Evolutionary conservation across 1,140 invertebrate species (phyloP), one percentile per base, ranked within the genome.

Genomic region (Batillaria attramentaria): DNA sequence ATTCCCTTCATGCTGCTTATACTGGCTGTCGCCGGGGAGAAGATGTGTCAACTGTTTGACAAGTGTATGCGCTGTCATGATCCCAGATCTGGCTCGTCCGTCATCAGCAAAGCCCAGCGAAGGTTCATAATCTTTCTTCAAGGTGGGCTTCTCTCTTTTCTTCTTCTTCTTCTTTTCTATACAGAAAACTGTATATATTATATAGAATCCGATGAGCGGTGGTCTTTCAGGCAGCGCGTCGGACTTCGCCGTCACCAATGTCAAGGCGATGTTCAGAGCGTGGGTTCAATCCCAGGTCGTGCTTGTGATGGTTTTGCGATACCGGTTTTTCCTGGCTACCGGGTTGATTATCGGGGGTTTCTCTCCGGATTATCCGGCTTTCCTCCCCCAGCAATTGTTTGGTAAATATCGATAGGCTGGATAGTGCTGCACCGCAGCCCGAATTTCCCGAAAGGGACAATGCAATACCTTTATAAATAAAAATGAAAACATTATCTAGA

Each of bases 11-110:
- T 75, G 42, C 54, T 75, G 54, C 54, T 60, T 24, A 62, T 57
- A 10, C 54, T 75, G 50, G 42, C 31, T n/a, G 73, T 31, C 28
- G 57, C 39, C 10, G 73, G 73, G 18, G 73, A 75, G 73, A 42
- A 39, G 73, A 28, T 75, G 50, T 42, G 37, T 2, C 33, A 42
- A 24, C 1, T 75, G 6, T 75, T 35, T n/a, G 5, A 18, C 13
- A 42, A 57, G 20, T 75, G 73, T 31, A 20, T 60, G 10, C 3
- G 41, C 3, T 37, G 35, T 35, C 35, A 35, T 18, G 16, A 31
- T 0, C 10, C 1, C 24, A 13, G 70, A 1, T 43, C 31, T 33
- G 1, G 54, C 54, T 18, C 54, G 3, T 24, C 41, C 46, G 10
- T 41, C 41, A 37, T 33, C 16, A 69, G 66, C 35, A 3, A 39